A percentile compares a stretch with the other conserved stretches of the same genome.
Evolutionary conservation across 2,797 vertebrate species (phyloP).

Genomic region (Morus bassanus): DNA sequence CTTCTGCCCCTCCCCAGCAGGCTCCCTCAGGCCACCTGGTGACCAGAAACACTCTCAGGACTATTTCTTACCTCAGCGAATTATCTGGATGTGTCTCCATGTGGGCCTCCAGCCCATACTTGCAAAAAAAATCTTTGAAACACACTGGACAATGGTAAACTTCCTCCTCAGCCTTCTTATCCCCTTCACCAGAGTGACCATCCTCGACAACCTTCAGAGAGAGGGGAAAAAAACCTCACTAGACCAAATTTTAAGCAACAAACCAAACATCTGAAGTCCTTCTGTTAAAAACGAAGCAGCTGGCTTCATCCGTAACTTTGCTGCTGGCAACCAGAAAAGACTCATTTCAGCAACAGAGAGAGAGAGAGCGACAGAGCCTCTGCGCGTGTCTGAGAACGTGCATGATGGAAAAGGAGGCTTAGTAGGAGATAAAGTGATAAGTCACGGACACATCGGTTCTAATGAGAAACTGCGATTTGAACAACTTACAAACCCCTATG

Average conservation of each 20-base stretch:
- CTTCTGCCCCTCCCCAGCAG: background rate
- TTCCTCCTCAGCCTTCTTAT: slow-evolving; percentile 80
- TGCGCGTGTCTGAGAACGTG: background rate
- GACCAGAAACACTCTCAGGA: background rate
- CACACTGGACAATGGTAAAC: slow-evolving; percentile 89
- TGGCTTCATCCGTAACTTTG: background rate
- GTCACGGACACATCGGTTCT: background rate
- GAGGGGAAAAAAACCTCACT: background rate
- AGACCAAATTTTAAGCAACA: background rate
- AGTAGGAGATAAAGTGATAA: background rate
- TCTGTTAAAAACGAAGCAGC: background rate
- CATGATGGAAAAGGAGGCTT: background rate
- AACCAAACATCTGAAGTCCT: background rate
- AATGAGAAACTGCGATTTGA: background rate
- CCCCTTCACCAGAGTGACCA: slow-evolving; percentile 66
- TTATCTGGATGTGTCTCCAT: slow-evolving; percentile 94
- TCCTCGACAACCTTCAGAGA: slow-evolving; percentile 83
- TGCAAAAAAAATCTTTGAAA: slow-evolving; percentile 90
- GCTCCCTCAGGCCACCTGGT: background rate
- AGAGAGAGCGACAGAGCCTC: background rate
- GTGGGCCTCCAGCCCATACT: slow-evolving; percentile 89
- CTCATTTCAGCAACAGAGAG: background rate
- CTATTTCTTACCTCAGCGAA: slow-evolving; percentile 83
- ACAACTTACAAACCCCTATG: background rate
- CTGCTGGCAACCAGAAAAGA: background rate